Conservation (phyloP, 2,113 vertebrate species). For the Leptosomus discolor region DNA sequence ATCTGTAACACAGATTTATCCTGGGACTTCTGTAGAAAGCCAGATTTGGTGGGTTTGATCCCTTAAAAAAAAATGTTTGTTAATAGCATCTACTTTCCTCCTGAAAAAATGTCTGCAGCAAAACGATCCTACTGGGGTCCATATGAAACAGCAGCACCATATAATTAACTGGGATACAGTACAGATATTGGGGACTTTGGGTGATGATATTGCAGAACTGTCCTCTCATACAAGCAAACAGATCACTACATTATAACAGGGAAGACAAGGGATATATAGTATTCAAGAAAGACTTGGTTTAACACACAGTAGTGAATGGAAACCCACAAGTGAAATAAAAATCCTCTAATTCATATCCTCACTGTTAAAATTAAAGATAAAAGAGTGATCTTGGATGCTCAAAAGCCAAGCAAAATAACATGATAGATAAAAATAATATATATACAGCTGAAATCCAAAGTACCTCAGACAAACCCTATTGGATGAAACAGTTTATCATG, state of each 20-base stretch:
- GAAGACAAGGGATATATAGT: constrained; percentile 6
- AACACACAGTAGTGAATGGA: not conserved
- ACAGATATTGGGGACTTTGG: not conserved
- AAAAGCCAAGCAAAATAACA: not conserved
- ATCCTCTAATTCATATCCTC: not conserved
- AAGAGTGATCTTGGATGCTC: not conserved
- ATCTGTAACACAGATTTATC: not conserved
- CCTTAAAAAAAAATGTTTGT: not conserved
- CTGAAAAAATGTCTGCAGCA: not conserved
- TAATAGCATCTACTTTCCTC: not conserved
- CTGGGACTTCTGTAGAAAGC: not conserved
- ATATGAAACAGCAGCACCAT: not conserved
- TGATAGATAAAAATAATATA: not conserved
- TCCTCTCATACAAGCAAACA: not conserved
- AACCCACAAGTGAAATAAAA: not conserved
- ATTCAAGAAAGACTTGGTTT: not conserved
- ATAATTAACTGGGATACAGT: not conserved
- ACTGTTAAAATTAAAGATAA: not conserved
- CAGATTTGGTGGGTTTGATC: not conserved
- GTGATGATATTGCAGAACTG: not conserved
- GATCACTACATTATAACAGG: not conserved
- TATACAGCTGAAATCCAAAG: not conserved
- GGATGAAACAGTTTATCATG: not conserved
- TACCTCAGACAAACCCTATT: not conserved
- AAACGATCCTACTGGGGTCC: not conserved